Evolutionary conservation across 2,797 vertebrate species (phyloP).

Genomic region (Pristis pectinata): DNA sequence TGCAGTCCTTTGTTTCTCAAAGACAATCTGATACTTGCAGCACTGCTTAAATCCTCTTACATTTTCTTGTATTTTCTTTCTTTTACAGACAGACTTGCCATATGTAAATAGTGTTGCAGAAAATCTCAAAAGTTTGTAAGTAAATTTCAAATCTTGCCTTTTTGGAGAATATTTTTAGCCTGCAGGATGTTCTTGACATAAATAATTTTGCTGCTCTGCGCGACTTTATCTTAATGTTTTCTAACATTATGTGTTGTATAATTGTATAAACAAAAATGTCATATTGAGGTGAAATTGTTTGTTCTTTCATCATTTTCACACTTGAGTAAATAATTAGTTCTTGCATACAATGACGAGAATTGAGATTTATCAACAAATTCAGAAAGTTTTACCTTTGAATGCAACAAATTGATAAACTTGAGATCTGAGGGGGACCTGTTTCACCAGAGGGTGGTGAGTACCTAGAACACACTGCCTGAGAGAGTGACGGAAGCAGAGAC

Average conservation of each 20-base stretch:
- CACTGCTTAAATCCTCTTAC: neutral
- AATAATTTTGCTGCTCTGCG: neutral
- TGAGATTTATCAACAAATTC: neutral
- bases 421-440: too few relatives aligned
- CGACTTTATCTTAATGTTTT: neutral
- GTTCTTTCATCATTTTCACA: neutral
- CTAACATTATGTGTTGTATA: neutral
- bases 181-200: neutral
- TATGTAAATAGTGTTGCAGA: constrained; percentile 84
- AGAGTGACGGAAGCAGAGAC: too few relatives aligned
- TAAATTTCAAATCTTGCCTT: constrained; percentile 43
- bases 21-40: neutral
- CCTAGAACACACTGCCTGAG: too few relatives aligned
- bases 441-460: too few relatives aligned
- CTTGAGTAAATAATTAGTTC: neutral
- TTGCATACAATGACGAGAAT: neutral
- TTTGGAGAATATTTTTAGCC: neutral
- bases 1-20: too few relatives aligned
- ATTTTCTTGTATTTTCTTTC: constrained; percentile 41
- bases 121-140: constrained; percentile 91
- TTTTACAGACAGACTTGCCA: constrained; percentile 80
- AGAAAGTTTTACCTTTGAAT: neutral
- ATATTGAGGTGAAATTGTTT: neutral
- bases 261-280: neutral
- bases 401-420: neutral